Base-by-base conservation (phyloP, 2,797 vertebrate genomes). In the Clarias pachynema region DNA sequence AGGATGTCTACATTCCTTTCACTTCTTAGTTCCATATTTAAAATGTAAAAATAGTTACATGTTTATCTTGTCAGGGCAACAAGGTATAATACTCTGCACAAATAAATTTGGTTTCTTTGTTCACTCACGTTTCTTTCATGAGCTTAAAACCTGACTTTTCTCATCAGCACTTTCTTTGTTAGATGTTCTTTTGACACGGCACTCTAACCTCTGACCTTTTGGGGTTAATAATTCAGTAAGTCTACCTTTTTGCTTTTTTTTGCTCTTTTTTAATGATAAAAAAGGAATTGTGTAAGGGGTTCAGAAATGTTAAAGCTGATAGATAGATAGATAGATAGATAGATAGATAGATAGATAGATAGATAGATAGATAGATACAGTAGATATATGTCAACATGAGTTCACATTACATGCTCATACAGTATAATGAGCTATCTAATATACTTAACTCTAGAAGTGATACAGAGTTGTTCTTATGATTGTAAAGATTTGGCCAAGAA, bases 211-310 rank as follows among this genome's bases (percentile, higher is more conserved):
- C 14, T 86, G 74, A 89, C 82, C 80, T 86, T 44, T 15, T 63
- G 26, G 24, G 37, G 84, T 86, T 79, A 83, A 87, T 89, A 66
- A 83, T 75, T 85, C 83, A 79, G 86, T 79, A 73, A 72, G 81
- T 56, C 77, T 40, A 26, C 53, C 34, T 49, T 59, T 49, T 59
- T 49, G 26, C n/a, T 20, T 26, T 68, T 31, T 1, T 20, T n/a
- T 70, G 31, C 3, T 4, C 81, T 81, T 31, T 31, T 31, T 31
- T 31, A 29, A 22, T 16, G n/a, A 49, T 49, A 44, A 79, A 44
- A 26, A n/a, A 10, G 65, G 65, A 6, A 49, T 16, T 0, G 0
- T 14, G 26, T 77, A 59, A 63, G 14, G 2, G 59, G 14, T 62
- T 40, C 57, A 40, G 34, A 63, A 79, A 63, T 63, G 59, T 40